Percentiles rank a stretch among this genome's conserved stretches.
Evolutionary conservation across 2,113 vertebrate species (phyloP).

Genomic region (Alexandromys fortis): DNA sequence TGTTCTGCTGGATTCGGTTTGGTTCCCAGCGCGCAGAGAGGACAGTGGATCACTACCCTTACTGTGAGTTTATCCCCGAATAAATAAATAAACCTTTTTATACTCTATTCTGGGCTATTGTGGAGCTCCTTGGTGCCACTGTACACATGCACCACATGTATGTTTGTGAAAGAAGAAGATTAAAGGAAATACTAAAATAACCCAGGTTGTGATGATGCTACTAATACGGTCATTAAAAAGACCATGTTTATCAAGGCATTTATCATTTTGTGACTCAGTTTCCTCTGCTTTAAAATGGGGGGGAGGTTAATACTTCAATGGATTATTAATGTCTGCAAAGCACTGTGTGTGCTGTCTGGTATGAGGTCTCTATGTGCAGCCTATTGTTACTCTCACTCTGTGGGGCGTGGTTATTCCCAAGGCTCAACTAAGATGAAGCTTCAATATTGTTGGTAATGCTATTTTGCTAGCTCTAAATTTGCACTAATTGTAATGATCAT

Average conservation of each 20-base stretch:
- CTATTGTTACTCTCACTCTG: background rate
- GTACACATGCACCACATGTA: background rate
- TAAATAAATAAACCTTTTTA: too few relatives aligned
- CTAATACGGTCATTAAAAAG: background rate
- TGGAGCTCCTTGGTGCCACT: too few relatives aligned
- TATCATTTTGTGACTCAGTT: background rate
- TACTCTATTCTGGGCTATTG: too few relatives aligned
- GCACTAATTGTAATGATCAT: background rate
- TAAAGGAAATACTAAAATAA: background rate
- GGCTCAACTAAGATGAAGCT: slow-evolving; percentile 13
- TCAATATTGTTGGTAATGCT: background rate
- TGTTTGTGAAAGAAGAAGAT: background rate
- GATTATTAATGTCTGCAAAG: background rate
- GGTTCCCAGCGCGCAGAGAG: too few relatives aligned
- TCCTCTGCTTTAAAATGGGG: background rate
- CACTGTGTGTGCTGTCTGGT: background rate
- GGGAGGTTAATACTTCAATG: background rate
- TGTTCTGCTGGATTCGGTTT: too few relatives aligned
- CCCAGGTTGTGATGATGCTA: background rate
- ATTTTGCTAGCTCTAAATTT: slow-evolving; percentile 7
- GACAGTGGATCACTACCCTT: too few relatives aligned
- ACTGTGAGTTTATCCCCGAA: too few relatives aligned
- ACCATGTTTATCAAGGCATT: background rate
- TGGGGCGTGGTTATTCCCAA: background rate
- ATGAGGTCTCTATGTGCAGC: background rate